Conservation (phyloP, 1,140 invertebrate genomes). For the Argopecten irradians region DNA sequence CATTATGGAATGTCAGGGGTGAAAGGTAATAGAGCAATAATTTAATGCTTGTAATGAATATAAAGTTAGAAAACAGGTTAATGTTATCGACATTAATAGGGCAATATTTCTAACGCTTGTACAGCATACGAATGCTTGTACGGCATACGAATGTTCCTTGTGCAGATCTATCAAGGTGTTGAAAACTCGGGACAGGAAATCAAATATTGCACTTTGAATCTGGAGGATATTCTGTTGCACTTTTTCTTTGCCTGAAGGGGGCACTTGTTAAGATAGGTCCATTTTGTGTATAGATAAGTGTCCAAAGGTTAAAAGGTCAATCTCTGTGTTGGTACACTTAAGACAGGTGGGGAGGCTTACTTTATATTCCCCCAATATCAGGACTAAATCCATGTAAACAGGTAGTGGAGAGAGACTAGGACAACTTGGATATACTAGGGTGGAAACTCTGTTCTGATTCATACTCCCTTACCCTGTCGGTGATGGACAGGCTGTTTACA, state of each 20-base stretch:
- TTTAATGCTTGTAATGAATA: too few species aligned
- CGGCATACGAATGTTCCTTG: too few species aligned
- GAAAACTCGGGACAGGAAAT: not conserved
- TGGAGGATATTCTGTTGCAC: not conserved
- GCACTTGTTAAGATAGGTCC: not conserved
- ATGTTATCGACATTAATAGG: too few species aligned
- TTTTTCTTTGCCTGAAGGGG: not conserved
- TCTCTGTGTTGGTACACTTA: not conserved
- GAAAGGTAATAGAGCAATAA: too few species aligned
- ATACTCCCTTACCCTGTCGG: not conserved
- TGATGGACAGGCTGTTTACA: not conserved
- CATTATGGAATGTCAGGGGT: too few species aligned
- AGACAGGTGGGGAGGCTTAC: not conserved
- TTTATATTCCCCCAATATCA: not conserved
- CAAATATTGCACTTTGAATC: not conserved
- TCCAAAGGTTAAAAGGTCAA: not conserved
- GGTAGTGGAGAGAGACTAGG: not conserved
- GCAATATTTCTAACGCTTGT: too few species aligned
- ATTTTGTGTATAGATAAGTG: not conserved
- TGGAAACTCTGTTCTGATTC: not conserved
- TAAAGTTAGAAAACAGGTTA: too few species aligned
- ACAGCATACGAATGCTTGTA: too few species aligned
- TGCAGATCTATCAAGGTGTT: not conserved
- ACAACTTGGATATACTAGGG: not conserved
- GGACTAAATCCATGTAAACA: not conserved